Percentiles rank a stretch among this genome's conserved stretches.
phyloP scores from a whole-genome alignment of 1,140 invertebrate species.

The Psilanteris sp. region DNA sequence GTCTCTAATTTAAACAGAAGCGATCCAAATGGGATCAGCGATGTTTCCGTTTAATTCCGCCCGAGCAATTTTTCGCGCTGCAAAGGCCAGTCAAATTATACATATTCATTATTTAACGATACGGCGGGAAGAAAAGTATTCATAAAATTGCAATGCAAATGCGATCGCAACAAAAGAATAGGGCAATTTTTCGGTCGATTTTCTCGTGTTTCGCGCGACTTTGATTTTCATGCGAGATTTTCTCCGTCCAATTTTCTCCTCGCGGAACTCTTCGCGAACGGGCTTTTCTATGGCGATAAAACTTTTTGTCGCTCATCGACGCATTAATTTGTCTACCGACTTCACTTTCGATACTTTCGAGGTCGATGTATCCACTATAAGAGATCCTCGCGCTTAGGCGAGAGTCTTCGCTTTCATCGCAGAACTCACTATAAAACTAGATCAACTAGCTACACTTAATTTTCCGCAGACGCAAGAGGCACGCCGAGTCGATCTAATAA shows the following conservation, averaged over 20 bases:
- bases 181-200: constrained; percentile 8
- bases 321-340: constrained; percentile 63
- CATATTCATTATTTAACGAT: too few species aligned
- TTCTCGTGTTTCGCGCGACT: constrained; percentile 5
- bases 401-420: constrained; percentile 77
- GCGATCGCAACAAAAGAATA: too few species aligned
- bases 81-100: too few species aligned
- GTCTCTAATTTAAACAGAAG: too few species aligned
- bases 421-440: constrained; percentile 69
- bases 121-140: too few species aligned
- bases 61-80: too few species aligned
- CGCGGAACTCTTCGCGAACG: constrained; percentile 37
- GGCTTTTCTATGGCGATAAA: constrained; percentile 55
- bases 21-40: too few species aligned
- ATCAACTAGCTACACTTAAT: constrained; percentile 68
- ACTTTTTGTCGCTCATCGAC: constrained; percentile 58
- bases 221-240: constrained; percentile 52
- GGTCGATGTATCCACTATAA: constrained; percentile 74
- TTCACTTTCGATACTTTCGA: constrained; percentile 79
- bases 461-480: constrained; percentile 46
- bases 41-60: too few species aligned
- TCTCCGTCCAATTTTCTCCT: constrained; percentile 57
- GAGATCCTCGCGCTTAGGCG: constrained; percentile 68
- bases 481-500: too few species aligned
- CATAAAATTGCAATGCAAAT: too few species aligned